Conservation (phyloP, 2,888 invertebrate genomes). For the Chrysolina americana region DNA sequence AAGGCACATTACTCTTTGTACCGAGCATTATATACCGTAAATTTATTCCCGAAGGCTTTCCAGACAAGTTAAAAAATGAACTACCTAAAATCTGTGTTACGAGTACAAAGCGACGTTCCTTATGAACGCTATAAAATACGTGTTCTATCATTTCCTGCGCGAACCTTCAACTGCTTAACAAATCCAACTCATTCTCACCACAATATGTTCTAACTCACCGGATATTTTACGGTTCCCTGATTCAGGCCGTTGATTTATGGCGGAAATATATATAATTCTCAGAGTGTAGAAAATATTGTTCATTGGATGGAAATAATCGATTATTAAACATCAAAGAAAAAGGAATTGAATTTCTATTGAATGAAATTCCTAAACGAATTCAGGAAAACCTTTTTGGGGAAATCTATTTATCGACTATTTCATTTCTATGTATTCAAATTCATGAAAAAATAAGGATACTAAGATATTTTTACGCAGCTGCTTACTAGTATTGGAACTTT, state of each 20-base stretch:
- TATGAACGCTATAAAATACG: constrained; percentile 54
- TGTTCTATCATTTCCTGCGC: constrained; percentile 53
- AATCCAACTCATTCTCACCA: constrained; percentile 45
- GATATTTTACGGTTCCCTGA: constrained; percentile 30
- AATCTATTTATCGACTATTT: too few species aligned
- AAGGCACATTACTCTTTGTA: constrained; percentile 51
- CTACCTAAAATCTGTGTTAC: constrained; percentile 51
- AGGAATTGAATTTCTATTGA: neutral
- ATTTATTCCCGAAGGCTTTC: constrained; percentile 54
- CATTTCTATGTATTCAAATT: too few species aligned
- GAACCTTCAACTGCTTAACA: constrained; percentile 51
- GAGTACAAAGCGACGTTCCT: constrained; percentile 47
- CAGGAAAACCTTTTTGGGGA: too few species aligned
- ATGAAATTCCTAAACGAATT: too few species aligned
- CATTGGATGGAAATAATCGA: constrained; percentile 1
- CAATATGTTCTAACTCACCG: constrained; percentile 46
- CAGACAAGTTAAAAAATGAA: constrained; percentile 54
- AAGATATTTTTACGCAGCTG: too few species aligned
- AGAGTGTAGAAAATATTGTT: neutral
- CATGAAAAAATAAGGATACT: too few species aligned
- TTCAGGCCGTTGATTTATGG: neutral
- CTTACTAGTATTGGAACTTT: too few species aligned
- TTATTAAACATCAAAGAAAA: constrained; percentile 1
- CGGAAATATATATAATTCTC: constrained; percentile 5
- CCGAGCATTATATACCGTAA: constrained; percentile 51